phyloP scores from a whole-genome alignment of 2,888 invertebrate species.

The Zaprionus lineosus region DNA sequence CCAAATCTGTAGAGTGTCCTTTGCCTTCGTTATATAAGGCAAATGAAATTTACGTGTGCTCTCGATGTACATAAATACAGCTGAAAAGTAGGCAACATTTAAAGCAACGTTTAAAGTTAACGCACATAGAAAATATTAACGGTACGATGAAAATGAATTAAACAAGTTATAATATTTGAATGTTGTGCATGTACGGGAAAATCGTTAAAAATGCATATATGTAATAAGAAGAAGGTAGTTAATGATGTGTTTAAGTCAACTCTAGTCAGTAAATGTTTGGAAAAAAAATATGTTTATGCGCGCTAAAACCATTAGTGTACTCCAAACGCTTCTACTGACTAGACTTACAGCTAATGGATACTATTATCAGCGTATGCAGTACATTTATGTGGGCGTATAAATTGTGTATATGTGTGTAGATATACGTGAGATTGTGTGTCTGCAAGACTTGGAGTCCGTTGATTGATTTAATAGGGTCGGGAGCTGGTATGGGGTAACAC shows the following conservation, averaged over 20 bases:
- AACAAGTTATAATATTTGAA: conserved; percentile 6
- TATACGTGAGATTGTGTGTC: conserved; percentile 18
- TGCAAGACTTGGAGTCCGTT: conserved; percentile 31
- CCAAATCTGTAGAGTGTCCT: conserved; percentile 9
- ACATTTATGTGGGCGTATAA: too few species aligned
- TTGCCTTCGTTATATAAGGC: conserved; percentile 42
- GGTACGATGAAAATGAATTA: conserved; percentile 2
- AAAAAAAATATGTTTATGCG: too few species aligned
- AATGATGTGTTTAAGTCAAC: too few species aligned
- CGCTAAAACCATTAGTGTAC: too few species aligned
- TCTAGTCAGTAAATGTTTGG: too few species aligned
- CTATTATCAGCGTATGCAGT: conserved; percentile 14
- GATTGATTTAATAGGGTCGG: conserved; percentile 46
- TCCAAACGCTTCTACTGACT: too few species aligned
- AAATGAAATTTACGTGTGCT: conserved; percentile 27
- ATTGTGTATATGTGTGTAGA: conserved; percentile 7
- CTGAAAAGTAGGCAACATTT: conserved; percentile 33
- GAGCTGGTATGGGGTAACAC: conserved; percentile 14
- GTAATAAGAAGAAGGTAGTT: neutral
- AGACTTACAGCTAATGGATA: conserved; percentile 24
- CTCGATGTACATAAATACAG: conserved; percentile 13
- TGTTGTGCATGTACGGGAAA: conserved; percentile 13
- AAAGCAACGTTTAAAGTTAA: conserved; percentile 1
- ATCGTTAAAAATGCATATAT: conserved; percentile 11
- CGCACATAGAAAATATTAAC: too few species aligned